Percentiles rank a stretch among this genome's conserved stretches.
Conservation (phyloP, 2,797 vertebrate genomes). For the Odontamblyopus rebecca region DNA sequence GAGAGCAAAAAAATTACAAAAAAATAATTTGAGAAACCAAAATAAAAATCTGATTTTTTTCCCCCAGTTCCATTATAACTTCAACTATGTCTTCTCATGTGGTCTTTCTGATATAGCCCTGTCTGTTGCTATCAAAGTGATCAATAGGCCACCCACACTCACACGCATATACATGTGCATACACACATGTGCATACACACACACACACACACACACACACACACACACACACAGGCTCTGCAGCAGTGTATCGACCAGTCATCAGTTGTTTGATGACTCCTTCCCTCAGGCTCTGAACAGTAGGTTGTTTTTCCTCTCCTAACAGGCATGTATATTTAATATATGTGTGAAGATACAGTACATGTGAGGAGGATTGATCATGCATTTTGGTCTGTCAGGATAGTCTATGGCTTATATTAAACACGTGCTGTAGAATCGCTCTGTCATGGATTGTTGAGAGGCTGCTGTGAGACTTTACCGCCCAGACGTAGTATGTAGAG, state of each 20-base stretch:
- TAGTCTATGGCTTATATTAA: slow-evolving; percentile 10
- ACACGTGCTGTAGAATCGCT: slow-evolving; percentile 25
- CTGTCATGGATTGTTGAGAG: slow-evolving; percentile 4
- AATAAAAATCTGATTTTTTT: too few relatives aligned
- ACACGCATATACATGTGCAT: neutral
- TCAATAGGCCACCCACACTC: slow-evolving; percentile 30
- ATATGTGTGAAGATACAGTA: slow-evolving; percentile 17
- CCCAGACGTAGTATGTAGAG: slow-evolving; percentile 58
- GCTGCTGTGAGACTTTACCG: slow-evolving; percentile 29
- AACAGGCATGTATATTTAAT: slow-evolving; percentile 4
- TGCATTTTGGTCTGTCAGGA: neutral
- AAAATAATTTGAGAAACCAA: too few relatives aligned
- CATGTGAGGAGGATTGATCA: slow-evolving; percentile 10
- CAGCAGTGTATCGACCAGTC: slow-evolving; percentile 40
- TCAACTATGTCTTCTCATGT: neutral
- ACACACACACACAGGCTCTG: slow-evolving; percentile 10
- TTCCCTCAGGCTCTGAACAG: slow-evolving; percentile 20
- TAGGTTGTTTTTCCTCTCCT: neutral
- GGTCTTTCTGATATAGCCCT: neutral
- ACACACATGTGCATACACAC: neutral
- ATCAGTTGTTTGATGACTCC: slow-evolving; percentile 30
- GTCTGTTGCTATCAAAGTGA: slow-evolving; percentile 30
- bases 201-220: neutral
- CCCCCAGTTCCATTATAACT: too few relatives aligned
- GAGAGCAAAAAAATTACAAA: too few relatives aligned